Conservation (phyloP, 2,113 vertebrate species). For the Phoenicopterus ruber region DNA sequence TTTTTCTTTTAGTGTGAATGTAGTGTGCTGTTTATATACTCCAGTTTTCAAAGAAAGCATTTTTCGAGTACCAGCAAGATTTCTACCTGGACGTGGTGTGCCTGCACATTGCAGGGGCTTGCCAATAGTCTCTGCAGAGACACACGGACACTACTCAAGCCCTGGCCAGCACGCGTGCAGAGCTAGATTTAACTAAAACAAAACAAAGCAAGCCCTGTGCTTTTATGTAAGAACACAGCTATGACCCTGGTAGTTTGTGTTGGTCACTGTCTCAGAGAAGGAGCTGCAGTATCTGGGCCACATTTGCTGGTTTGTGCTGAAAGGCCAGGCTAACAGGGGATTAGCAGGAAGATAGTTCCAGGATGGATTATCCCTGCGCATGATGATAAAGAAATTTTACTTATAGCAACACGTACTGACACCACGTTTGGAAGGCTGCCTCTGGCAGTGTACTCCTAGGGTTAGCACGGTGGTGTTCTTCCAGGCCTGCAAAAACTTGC, state of each 20-base stretch:
- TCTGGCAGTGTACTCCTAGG: not conserved
- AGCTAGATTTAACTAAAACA: not conserved
- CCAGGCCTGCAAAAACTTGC: not conserved
- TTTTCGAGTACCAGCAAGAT: not conserved
- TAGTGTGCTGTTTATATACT: not conserved
- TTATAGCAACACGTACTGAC: not conserved
- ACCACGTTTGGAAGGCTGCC: not conserved
- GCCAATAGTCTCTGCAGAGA: not conserved
- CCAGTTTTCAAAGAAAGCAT: not conserved
- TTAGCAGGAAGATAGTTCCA: constrained; percentile 1
- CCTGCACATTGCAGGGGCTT: not conserved
- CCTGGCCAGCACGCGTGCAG: not conserved
- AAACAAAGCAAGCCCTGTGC: not conserved
- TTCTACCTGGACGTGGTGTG: not conserved
- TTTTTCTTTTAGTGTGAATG: not conserved
- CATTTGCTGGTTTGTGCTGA: not conserved
- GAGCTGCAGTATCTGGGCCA: not conserved
- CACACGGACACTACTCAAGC: not conserved
- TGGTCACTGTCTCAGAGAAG: not conserved
- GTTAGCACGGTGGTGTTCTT: not conserved
- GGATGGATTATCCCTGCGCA: not conserved
- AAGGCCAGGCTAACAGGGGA: not conserved
- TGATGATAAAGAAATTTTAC: not conserved
- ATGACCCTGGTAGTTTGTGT: not conserved
- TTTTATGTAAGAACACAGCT: not conserved